Percentiles rank a stretch among this genome's conserved stretches.
Conservation (phyloP, 37 sponge, comb jelly and placozoan species). For the Tethya wilhelma region DNA sequence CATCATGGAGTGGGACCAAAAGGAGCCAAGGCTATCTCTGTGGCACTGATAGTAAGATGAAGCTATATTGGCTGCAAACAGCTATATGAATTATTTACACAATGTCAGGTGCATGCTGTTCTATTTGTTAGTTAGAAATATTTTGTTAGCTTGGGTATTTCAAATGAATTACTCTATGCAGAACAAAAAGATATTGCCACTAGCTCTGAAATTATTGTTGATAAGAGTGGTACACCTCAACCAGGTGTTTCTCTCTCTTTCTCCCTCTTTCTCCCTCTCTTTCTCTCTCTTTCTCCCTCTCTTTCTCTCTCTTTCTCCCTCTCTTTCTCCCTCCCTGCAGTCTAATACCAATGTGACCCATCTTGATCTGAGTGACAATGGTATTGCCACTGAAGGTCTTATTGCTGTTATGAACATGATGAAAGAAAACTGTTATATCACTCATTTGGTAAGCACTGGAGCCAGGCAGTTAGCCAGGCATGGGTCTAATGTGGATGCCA, state of each 20-base stretch:
- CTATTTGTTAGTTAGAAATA: too few species aligned
- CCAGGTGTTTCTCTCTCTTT: neutral
- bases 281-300: neutral
- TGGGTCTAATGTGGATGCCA: too few species aligned
- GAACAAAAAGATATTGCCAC: too few species aligned
- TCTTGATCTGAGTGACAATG: slow-evolving; percentile 91
- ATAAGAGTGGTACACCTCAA: neutral
- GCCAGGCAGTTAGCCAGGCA: too few species aligned
- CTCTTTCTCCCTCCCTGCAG: slow-evolving; percentile 32
- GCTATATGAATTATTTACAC: neutral
- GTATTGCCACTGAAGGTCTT: slow-evolving; percentile 85
- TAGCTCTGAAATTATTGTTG: too few species aligned
- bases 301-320: neutral
- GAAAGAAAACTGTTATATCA: slow-evolving; percentile 96
- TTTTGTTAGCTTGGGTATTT: neutral
- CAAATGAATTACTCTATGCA: too few species aligned
- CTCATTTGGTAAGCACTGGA: slow-evolving; percentile 88
- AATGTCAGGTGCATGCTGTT: too few species aligned
- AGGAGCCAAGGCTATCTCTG: slow-evolving; percentile 94
- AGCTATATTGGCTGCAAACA: neutral
- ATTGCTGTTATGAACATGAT: slow-evolving; percentile 91
- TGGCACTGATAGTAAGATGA: slow-evolving; percentile 76
- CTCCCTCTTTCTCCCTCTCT: slow-evolving; percentile 2
- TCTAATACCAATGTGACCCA: slow-evolving; percentile 86
- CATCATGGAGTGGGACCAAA: slow-evolving; percentile 95